These are phyloP conservation scores for Calcarius lapponicus DNA, from an alignment of 2,797 vertebrate species.

Conservation along the genomic window DNA sequence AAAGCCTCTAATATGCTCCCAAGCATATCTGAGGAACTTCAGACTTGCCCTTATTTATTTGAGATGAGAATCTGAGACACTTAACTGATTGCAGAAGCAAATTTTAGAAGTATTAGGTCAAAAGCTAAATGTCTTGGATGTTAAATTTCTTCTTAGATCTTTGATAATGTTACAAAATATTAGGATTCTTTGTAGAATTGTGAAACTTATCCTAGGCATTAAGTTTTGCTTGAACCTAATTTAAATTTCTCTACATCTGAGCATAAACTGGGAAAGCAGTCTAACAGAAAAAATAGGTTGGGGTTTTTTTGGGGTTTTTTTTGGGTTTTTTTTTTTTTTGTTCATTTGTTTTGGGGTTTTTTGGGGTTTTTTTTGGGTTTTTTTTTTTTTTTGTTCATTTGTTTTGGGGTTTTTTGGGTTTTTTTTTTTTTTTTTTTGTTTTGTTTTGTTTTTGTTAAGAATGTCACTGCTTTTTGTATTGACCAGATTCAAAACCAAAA, in stretches of 20 bases:
- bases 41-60: neutral
- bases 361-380: too few species aligned
- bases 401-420: too few species aligned
- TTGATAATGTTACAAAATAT: neutral
- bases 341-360: too few species aligned
- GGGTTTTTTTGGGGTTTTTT: too few species aligned
- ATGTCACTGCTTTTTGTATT: neutral
- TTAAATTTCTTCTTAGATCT: neutral
- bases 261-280: neutral
- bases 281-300: neutral
- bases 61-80: neutral
- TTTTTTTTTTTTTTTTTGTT: too few species aligned
- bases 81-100: neutral
- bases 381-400: too few species aligned
- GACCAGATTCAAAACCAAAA: neutral
- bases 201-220: neutral
- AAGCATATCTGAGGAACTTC: neutral
- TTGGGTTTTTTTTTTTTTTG: too few species aligned
- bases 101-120: neutral
- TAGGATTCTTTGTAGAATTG: neutral
- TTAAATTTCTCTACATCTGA: neutral
- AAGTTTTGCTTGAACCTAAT: neutral
- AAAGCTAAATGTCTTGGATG: neutral
- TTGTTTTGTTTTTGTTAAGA: neutral
- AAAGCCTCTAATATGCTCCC: neutral